Evolutionary conservation across 2,113 vertebrate genomes (phyloP), one percentile per base, ranked within the genome.

Genomic region (Syngnathus typhle): DNA sequence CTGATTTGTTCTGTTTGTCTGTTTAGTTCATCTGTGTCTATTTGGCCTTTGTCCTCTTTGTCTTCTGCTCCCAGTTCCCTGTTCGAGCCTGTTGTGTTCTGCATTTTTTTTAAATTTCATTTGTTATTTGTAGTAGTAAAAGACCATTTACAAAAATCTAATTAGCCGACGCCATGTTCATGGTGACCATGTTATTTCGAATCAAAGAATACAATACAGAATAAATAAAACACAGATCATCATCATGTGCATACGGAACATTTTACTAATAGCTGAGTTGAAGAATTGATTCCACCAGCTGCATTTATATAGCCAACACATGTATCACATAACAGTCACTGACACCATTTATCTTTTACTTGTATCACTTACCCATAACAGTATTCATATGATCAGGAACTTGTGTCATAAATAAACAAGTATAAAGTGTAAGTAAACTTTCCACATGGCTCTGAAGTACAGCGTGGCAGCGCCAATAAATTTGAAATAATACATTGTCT

Each of bases 281-380:
- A 60, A 39, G 39, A 7, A 60, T 19, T 78, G 41, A 61, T 59
- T 69, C 67, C 27, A 76, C 60, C 75, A 81, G 74, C 74, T 71
- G 82, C 81, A 76, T 58, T n/a, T 70, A 37, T 49, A 51, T n/a
- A 66, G 47, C 58, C 39, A 11, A 43, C 72, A 82, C 67, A 85
- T 77, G 71, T 65, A 79, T 70, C 47, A 69, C 74, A 67, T 55
- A 79, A 79, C 79, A 70, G 66, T 71, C 71, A 15, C 65, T 62
- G 37, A 66, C 69, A 15, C 51, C 70, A 74, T 72, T 83, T 82
- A 77, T 87, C 78, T 67, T 51, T 43, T 12, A 21, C 4, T 51
- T 84, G 77, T 84, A 43, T 23, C 39, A 61, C n/a, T 88, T 84
- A 83, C 76, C 27, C 27, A 47, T 64, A 75, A 66, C 49, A n/a